A percentile compares a stretch with the other conserved stretches of the same genome.
These are phyloP conservation scores for Apteryx mantelli DNA, from an alignment of 2,113 vertebrate species.

Conservation along the genomic window DNA sequence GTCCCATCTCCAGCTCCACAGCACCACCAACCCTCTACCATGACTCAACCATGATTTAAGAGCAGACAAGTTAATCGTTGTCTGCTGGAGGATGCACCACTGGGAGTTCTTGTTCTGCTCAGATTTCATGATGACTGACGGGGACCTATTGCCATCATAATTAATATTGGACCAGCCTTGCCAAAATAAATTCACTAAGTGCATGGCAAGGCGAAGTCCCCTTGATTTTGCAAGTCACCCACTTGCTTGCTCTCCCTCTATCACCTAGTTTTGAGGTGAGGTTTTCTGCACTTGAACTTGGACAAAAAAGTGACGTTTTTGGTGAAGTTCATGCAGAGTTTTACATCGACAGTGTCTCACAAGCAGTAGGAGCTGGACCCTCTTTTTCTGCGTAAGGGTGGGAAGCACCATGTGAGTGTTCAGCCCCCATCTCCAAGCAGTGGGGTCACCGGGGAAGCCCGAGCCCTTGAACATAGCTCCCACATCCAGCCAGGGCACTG, in stretches of 20 bases:
- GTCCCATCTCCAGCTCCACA: neutral
- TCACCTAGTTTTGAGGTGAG: neutral
- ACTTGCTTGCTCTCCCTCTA: neutral
- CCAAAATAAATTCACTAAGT: neutral
- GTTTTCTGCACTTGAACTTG: neutral
- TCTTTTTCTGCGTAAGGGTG: too few species aligned
- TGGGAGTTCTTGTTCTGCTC: neutral
- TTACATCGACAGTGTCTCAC: too few species aligned
- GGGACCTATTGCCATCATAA: neutral
- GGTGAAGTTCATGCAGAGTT: neutral
- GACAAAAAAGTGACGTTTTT: neutral
- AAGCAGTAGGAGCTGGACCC: too few species aligned
- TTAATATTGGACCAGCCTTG: neutral
- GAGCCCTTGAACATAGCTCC: too few species aligned
- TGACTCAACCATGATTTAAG: neutral
- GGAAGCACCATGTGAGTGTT: too few species aligned
- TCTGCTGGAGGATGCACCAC: neutral
- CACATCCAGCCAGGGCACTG: too few species aligned
- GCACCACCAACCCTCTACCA: neutral
- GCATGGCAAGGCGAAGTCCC: neutral
- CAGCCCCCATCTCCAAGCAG: too few species aligned
- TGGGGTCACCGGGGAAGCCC: too few species aligned
- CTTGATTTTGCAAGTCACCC: neutral
- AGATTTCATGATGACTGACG: fast-evolving
- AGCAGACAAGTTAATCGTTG: neutral